Evolutionary conservation across 2,888 invertebrate genomes (phyloP).

Genomic region (Anthophora plumipes): DNA sequence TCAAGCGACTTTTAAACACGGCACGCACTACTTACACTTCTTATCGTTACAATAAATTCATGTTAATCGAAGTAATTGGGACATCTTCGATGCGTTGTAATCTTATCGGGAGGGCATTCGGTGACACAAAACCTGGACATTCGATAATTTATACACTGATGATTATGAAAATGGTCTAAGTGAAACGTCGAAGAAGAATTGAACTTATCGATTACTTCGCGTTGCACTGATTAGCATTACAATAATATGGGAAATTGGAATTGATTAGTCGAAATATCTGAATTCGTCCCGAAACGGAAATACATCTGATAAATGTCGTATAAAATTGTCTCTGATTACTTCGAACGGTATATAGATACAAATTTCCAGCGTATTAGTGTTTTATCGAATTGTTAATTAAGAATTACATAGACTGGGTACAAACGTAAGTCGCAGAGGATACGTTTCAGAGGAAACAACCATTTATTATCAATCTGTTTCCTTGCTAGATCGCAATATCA

Average conservation of each 20-base stretch:
- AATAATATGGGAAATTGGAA: no score
- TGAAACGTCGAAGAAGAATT: no score
- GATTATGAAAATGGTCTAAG: no score
- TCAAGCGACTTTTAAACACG: neutral
- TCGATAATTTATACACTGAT: neutral
- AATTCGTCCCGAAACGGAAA: no score
- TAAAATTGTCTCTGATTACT: neutral
- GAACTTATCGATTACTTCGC: no score
- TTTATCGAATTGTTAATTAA: neutral
- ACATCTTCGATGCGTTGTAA: neutral
- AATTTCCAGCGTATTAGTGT: neutral
- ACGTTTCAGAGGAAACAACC: neutral
- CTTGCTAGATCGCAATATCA: neutral
- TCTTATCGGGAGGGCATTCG: neutral
- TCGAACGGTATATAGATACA: neutral
- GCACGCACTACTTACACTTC: neutral
- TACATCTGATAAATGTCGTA: no score
- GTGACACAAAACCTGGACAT: neutral
- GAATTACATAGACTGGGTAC: neutral
- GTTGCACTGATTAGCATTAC: no score
- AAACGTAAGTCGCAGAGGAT: neutral
- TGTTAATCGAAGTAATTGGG: neutral
- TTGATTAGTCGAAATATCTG: no score
- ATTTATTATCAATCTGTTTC: slow-evolving; percentile 6
- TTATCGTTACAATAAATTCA: neutral